Evolutionary conservation across 2,888 invertebrate genomes (phyloP).

Genomic region (Scaptomyza parva): DNA sequence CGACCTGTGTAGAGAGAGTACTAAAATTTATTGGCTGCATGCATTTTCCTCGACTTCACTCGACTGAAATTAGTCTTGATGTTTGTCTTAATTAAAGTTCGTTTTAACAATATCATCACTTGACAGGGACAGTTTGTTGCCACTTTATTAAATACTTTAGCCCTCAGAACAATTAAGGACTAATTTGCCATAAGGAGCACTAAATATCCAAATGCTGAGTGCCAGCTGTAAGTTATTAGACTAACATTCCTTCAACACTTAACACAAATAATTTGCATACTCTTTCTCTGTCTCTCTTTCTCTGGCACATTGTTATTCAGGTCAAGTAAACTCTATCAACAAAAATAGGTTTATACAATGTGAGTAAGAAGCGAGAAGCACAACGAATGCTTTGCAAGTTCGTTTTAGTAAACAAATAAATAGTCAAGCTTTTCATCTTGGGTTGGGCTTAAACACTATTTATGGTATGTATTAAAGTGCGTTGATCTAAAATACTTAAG

Average conservation of each 20-base stretch:
- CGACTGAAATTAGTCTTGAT: slow-evolving; percentile 37
- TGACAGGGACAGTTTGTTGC: slow-evolving; percentile 23
- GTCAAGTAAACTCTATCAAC: slow-evolving; percentile 73
- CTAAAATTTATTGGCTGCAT: slow-evolving; percentile 56
- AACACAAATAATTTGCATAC: slow-evolving; percentile 48
- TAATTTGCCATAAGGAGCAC: slow-evolving; percentile 33
- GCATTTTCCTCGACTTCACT: slow-evolving; percentile 45
- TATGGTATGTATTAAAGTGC: slow-evolving; percentile 17
- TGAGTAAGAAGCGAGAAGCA: neutral
- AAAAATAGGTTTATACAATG: slow-evolving; percentile 12
- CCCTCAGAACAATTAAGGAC: slow-evolving; percentile 58
- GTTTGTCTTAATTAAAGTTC: slow-evolving; percentile 63
- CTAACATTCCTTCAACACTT: slow-evolving; percentile 40
- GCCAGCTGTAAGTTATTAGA: slow-evolving; percentile 33
- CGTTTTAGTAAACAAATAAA: slow-evolving; percentile 31
- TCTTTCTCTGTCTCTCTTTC: slow-evolving; percentile 3
- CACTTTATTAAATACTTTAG: slow-evolving; percentile 30
- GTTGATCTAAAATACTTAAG: slow-evolving; percentile 13
- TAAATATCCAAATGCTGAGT: slow-evolving; percentile 4
- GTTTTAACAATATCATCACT: slow-evolving; percentile 67
- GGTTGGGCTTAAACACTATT: slow-evolving; percentile 6
- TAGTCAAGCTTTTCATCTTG: slow-evolving; percentile 28
- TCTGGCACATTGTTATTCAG: slow-evolving; percentile 60
- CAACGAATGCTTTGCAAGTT: slow-evolving; percentile 11
- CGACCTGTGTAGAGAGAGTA: slow-evolving; percentile 12